phyloP scores from a whole-genome alignment of 2,888 invertebrate species.

The Carcina quercana region DNA sequence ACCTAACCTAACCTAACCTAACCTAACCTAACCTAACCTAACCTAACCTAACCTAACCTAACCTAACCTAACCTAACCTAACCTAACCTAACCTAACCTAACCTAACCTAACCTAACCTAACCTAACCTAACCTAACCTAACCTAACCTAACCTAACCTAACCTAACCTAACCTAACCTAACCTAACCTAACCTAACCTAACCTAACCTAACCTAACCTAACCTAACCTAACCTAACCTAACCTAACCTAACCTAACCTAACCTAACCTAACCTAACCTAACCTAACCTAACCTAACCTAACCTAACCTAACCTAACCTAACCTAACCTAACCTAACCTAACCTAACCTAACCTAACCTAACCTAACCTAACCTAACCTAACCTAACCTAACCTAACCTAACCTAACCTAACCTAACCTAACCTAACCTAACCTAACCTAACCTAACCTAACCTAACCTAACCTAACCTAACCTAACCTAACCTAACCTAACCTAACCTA shows the following conservation, averaged over 20 bases:
- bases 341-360: constrained; percentile 11
- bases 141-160: constrained; percentile 9
- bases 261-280: constrained; percentile 10
- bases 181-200: constrained; percentile 9
- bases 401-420: constrained; percentile 12
- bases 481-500: constrained; percentile 9
- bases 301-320: constrained; percentile 10
- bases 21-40: constrained; percentile 7
- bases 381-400: constrained; percentile 11
- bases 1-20: constrained; percentile 6
- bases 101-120: constrained; percentile 9
- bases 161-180: constrained; percentile 9
- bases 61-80: constrained; percentile 9
- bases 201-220: constrained; percentile 9
- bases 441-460: constrained; percentile 9
- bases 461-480: constrained; percentile 9
- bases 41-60: constrained; percentile 9
- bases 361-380: constrained; percentile 12
- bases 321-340: constrained; percentile 12
- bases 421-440: constrained; percentile 11
- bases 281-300: constrained; percentile 12
- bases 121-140: constrained; percentile 9
- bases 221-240: constrained; percentile 9
- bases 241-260: constrained; percentile 9
- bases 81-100: constrained; percentile 9